Percentiles rank a stretch among this genome's conserved stretches.
Conservation (phyloP, 2,888 invertebrate species). For the Chelonus formosanus region DNA sequence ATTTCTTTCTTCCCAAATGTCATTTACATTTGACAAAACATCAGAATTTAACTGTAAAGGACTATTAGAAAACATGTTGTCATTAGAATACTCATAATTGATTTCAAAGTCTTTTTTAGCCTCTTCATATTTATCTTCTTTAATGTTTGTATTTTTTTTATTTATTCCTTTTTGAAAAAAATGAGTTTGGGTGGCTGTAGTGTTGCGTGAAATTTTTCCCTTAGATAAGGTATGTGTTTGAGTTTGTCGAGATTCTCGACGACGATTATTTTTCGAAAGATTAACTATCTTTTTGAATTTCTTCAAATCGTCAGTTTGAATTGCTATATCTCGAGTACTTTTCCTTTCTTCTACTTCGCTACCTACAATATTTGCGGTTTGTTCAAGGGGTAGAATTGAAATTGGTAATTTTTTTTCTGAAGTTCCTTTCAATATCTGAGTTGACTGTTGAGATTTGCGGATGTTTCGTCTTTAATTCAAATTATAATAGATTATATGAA, state of each 20-base stretch:
- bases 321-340: constrained; percentile 49
- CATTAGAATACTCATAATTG: constrained; percentile 32
- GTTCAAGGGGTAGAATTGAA: constrained; percentile 45
- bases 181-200: constrained; percentile 58
- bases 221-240: constrained; percentile 53
- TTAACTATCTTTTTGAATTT: constrained; percentile 44
- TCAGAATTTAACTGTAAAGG: constrained; percentile 54
- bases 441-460: constrained; percentile 30
- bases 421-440: too few species aligned
- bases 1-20: constrained; percentile 62
- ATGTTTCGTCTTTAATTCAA: constrained; percentile 40
- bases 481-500: neutral
- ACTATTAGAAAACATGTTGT: constrained; percentile 54
- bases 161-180: constrained; percentile 33
- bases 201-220: constrained; percentile 49
- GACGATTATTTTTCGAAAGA: constrained; percentile 45
- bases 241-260: constrained; percentile 57
- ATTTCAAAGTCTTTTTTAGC: constrained; percentile 33
- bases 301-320: constrained; percentile 58
- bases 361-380: constrained; percentile 29
- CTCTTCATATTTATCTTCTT: constrained; percentile 20
- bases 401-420: constrained; percentile 37
- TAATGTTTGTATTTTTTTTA: constrained; percentile 33
- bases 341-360: constrained; percentile 39
- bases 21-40: constrained; percentile 24